These are phyloP conservation scores for Diadophis punctatus DNA, from an alignment of 2,113 vertebrate species.

Conservation along the genomic window DNA sequence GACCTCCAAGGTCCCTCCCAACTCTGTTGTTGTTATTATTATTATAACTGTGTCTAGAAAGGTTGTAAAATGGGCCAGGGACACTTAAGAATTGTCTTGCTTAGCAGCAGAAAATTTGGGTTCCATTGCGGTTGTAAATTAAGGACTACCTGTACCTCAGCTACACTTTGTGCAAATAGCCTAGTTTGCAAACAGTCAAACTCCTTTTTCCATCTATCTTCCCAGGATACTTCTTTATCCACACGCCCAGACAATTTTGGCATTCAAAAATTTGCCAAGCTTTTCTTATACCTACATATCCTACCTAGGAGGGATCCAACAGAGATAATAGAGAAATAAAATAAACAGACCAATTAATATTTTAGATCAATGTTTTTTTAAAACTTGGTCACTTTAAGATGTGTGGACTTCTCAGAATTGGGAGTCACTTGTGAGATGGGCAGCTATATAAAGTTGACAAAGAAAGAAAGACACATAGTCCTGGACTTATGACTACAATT, in stretches of 20 bases:
- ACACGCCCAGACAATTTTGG: neutral
- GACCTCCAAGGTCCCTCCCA: too few relatives aligned
- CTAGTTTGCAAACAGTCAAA: neutral
- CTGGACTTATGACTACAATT: too few relatives aligned
- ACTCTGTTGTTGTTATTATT: too few relatives aligned
- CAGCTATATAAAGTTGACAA: neutral
- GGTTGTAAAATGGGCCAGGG: neutral
- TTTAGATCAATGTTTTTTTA: neutral
- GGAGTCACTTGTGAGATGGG: neutral
- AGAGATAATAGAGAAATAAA: neutral
- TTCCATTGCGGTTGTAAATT: neutral
- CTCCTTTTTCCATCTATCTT: neutral
- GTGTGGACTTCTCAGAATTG: neutral
- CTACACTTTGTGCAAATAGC: neutral
- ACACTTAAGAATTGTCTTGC: neutral
- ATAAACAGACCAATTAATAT: neutral
- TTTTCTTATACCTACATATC: neutral
- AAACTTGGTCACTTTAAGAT: neutral
- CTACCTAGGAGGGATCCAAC: neutral
- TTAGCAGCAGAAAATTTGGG: neutral
- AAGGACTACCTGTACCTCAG: neutral
- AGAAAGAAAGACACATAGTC: too few relatives aligned
- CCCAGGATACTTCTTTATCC: neutral
- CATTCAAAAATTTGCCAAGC: neutral
- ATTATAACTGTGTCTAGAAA: too few relatives aligned